Evolutionary conservation across 2,888 invertebrate species (phyloP), one percentile per base, ranked within the genome.

Genomic region (Ormia ochracea): DNA sequence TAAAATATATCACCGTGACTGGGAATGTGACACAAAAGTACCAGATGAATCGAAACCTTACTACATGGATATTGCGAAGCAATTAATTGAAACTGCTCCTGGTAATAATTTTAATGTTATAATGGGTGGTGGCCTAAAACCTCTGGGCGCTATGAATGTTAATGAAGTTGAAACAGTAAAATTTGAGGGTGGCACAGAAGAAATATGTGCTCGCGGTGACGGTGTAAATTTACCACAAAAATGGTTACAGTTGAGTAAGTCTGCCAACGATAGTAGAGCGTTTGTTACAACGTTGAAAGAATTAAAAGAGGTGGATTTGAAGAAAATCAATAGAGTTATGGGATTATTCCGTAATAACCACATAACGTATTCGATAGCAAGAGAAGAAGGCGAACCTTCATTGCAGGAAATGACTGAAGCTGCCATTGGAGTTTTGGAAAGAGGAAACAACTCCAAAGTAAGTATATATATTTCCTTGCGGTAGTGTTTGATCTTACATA

Each of bases 81-180:
- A 94, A 84, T 88, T 94, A 61, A 89, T 93, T 21, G 92, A 93
- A 84, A 91, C 92, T 82, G 89, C 89, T 10, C 93, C 93, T 0
- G 93, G 93, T 50, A 91, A 89, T 82, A 89, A 91, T 65, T 90
- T 93, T 33, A 92, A 92, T 87, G 93, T 93, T 1, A 91, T 94
- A 6, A 88, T 93, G 85, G 93, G 93, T 10, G 93, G 93, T 2
- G 93, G 93, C 1, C 89, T 90, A 3, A 89, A 90, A 14, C 88
- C 90, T 6, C 85, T 92, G 88, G 90, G 91, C 33, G 87, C 88
- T 0, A 84, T 84, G 14, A 85, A 87, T 81, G 4, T 26, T 12
- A 45, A 72, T 31, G 84, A 86, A 82, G 19, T 83, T 31, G 19
- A 31, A 3, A 84, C 82, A 0, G 83, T 85, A 0, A 65, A 83